These are phyloP conservation scores for Hyperopisus bebe DNA, from an alignment of 2,113 vertebrate genomes.

Conservation along the genomic window DNA sequence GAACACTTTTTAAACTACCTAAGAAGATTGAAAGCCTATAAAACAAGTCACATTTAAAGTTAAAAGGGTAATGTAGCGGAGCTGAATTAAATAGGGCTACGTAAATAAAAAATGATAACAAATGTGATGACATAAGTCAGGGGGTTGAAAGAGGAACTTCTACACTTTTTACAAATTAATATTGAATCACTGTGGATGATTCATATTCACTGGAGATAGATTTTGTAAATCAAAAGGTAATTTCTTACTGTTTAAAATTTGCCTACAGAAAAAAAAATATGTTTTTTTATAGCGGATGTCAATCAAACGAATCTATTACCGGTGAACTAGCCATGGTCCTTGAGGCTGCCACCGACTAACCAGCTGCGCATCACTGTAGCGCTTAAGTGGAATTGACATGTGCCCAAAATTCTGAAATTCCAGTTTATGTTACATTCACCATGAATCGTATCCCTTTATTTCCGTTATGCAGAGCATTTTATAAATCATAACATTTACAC, in stretches of 20 bases:
- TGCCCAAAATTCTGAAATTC: not conserved
- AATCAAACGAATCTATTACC: not conserved
- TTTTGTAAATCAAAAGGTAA: not conserved
- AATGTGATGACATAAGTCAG: not conserved
- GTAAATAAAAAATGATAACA: not conserved
- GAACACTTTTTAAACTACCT: not conserved
- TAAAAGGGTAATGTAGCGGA: not conserved
- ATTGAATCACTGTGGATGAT: not conserved
- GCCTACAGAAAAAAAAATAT: not conserved
- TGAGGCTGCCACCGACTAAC: not conserved
- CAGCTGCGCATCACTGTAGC: not conserved
- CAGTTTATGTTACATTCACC: not conserved
- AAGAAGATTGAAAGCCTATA: not conserved
- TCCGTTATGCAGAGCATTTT: not conserved
- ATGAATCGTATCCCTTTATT: not conserved
- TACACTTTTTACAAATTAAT: not conserved
- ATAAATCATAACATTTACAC: not conserved
- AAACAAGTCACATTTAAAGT: not conserved
- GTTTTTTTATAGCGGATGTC: not conserved
- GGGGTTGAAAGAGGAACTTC: not conserved
- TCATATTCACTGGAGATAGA: not conserved
- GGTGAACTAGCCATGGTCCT: not conserved
- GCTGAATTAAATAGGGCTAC: not conserved
- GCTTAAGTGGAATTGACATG: not conserved
- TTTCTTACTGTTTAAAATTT: not conserved